phyloP scores from a whole-genome alignment of 2,888 invertebrate species.

The Drosophila borborema region DNA sequence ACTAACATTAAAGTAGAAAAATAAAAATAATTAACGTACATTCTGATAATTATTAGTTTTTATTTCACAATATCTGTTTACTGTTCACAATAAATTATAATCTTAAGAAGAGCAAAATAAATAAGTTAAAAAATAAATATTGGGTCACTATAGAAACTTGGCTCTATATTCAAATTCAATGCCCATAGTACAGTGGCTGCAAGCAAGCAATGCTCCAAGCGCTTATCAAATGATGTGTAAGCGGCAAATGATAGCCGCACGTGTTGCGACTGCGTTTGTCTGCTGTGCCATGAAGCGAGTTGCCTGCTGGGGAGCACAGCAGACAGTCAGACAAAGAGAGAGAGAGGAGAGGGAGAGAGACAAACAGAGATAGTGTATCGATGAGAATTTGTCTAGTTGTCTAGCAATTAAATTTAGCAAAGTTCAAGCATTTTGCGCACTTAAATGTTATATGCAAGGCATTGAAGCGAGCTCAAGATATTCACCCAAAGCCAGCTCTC shows the following conservation, averaged over 20 bases:
- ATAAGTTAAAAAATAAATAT: too few relatives aligned
- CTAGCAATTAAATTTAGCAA: conserved; percentile 21
- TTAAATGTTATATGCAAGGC: conserved; percentile 38
- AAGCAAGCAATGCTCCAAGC: conserved; percentile 2
- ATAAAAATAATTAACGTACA: too few relatives aligned
- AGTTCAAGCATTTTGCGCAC: conserved; percentile 34
- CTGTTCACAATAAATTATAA: too few relatives aligned
- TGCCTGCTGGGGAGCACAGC: not conserved
- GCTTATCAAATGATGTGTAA: conserved; percentile 30
- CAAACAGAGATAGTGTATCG: not conserved
- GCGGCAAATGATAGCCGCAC: conserved; percentile 39
- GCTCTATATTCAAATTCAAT: too few relatives aligned
- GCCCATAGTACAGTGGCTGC: conserved; percentile 1
- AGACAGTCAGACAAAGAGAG: not conserved
- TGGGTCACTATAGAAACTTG: too few relatives aligned
- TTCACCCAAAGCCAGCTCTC: not conserved
- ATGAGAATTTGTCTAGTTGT: conserved; percentile 7
- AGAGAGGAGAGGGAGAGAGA: not conserved
- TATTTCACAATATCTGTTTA: too few relatives aligned
- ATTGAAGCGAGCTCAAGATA: conserved; percentile 19
- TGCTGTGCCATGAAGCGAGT: conserved; percentile 4
- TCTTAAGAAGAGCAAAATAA: too few relatives aligned
- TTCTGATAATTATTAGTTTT: too few relatives aligned
- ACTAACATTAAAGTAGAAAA: too few relatives aligned
- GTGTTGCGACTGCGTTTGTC: conserved; percentile 26